These are phyloP conservation scores for Desmodus rotundus DNA, from an alignment of 2,113 vertebrate genomes.

Conservation along the genomic window DNA sequence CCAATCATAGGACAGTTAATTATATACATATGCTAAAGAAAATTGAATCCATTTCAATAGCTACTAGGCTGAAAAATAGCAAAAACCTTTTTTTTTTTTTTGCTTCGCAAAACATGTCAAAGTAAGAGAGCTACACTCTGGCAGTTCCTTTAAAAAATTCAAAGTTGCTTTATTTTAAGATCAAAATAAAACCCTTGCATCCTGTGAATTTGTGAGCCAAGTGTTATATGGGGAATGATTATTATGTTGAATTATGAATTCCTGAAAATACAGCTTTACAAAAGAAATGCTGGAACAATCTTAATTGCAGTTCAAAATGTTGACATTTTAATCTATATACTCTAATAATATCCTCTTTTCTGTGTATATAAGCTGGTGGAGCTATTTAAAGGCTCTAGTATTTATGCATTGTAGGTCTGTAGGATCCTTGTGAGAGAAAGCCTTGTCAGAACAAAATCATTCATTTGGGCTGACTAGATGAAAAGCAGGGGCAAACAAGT, in stretches of 20 bases:
- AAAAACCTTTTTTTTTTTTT: not conserved
- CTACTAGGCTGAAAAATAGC: constrained; percentile 6
- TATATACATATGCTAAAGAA: constrained; percentile 12
- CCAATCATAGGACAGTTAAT: not conserved
- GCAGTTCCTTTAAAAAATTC: constrained; percentile 34
- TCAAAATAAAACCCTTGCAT: constrained; percentile 49
- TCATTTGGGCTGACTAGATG: constrained; percentile 32
- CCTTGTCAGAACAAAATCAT: constrained; percentile 44
- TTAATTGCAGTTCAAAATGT: constrained; percentile 58
- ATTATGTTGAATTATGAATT: constrained; percentile 49
- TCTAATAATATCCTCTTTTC: constrained; percentile 56
- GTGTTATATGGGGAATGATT: constrained; percentile 25
- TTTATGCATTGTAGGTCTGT: constrained; percentile 43
- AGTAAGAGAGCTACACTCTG: not conserved
- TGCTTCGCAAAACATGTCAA: not conserved
- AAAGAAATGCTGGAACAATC: constrained; percentile 47
- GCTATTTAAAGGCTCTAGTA: constrained; percentile 53
- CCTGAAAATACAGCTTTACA: constrained; percentile 60
- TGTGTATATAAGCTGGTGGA: constrained; percentile 36
- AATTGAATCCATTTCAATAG: not conserved
- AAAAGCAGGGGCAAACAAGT: constrained; percentile 36
- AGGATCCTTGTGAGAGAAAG: constrained; percentile 56
- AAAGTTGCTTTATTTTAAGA: constrained; percentile 46
- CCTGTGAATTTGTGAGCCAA: constrained; percentile 40
- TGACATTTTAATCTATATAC: constrained; percentile 52